Base-by-base conservation (phyloP, 2,113 vertebrate species). In the Tachysurus vachellii region DNA sequence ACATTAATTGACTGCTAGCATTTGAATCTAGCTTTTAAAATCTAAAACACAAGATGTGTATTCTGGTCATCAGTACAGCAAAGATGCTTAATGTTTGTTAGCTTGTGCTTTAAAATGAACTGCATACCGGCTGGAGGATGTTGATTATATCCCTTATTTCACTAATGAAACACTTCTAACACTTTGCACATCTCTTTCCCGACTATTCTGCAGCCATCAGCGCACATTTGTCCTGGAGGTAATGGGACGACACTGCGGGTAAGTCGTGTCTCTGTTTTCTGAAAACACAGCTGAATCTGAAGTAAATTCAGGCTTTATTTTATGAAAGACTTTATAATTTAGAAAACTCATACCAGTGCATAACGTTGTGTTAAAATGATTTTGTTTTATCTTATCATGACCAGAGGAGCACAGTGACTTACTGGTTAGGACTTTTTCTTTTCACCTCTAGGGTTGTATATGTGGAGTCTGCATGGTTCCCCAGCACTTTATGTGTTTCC, bases 201-300 rank as follows among this genome's bases (percentile, higher is more conserved):
- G 26, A 83, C 47, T 87, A 16, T 0, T 57, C 87, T 83, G 56
- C 94, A 99, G 98, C 92, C 98, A 99, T 91, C 98, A 99, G 95
- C 94, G 98, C 89, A 97, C 98, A 0, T 99, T 99, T 4, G 97
- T 99, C 89, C 91, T 99, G 92, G 98, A 99, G 92, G 97, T 99
- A 90, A 99, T 99, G 98, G 98, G 97, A 4, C 96, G 98, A 19
- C 98, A 99, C 92, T 99, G 98, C 0, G 98, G 98, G 98, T 99
- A 91, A 96, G 96, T 92, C 79, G 19, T 28, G 36, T 77, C 7
- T 50, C 16, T 11, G 42, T 82, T 59, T 31, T 77, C 11, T 73
- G 31, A 71, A 71, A 42, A 71, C 16, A 7, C 66, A 14, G 19
- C 71, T 12, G 56, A 26, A 28, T 11, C 17, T 0, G 5, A 47